phyloP scores from a whole-genome alignment of 2,113 vertebrate genomes.

The Chaenogobius annularis region DNA sequence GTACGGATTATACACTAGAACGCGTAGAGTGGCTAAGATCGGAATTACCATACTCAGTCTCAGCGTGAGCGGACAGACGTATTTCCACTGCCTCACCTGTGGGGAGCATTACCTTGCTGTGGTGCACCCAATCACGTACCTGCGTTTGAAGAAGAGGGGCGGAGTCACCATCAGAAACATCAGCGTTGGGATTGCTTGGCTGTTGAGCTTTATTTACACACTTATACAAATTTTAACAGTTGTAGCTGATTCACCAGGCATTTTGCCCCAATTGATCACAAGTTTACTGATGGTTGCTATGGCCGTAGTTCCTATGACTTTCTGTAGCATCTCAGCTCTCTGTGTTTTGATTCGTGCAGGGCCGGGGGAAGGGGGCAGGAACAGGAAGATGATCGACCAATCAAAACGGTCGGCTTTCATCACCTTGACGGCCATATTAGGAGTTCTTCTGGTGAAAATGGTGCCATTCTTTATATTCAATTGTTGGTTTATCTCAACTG shows the following conservation, averaged over 20 bases:
- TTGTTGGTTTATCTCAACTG: background rate
- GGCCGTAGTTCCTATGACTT: background rate
- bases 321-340: background rate
- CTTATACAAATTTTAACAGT: too few species aligned
- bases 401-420: background rate
- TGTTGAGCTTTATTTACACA: background rate
- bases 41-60: background rate
- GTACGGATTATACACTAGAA: background rate
- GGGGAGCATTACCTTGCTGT: constrained; percentile 36
- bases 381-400: background rate
- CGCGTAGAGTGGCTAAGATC: background rate
- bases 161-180: background rate
- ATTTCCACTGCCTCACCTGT: constrained; percentile 7
- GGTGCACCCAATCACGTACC: constrained; percentile 11
- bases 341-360: background rate
- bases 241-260: background rate
- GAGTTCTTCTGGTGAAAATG: background rate
- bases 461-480: background rate
- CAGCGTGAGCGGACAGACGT: background rate
- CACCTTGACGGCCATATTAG: background rate
- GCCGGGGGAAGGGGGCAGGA: background rate
- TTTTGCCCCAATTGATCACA: background rate
- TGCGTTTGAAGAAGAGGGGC: background rate
- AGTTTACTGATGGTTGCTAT: background rate
- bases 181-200: background rate